A percentile compares a stretch with the other conserved stretches of the same genome.
Conservation (phyloP, 2,113 vertebrate genomes). For the Camelus dromedarius region DNA sequence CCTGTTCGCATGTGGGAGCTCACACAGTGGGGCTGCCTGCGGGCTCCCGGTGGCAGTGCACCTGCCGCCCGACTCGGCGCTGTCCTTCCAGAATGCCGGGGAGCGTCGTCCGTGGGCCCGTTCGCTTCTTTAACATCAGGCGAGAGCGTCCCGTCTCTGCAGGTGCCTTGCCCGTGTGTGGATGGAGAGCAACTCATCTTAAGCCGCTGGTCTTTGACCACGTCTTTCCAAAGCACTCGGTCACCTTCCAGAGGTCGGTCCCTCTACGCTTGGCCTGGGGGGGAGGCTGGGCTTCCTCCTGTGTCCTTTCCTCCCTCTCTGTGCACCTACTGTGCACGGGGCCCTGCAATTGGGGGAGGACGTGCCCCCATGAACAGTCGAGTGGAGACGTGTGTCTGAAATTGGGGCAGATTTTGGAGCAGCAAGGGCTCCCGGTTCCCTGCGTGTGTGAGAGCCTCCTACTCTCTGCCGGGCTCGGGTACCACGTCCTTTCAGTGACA, state of each 20-base stretch:
- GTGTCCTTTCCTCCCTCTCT: background rate
- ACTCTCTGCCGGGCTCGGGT: fast-evolving
- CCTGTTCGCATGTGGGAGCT: background rate
- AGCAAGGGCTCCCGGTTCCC: background rate
- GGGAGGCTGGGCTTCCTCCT: too few species aligned
- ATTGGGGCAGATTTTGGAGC: background rate
- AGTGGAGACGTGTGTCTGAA: too few species aligned
- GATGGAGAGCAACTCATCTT: background rate
- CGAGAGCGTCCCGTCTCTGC: background rate
- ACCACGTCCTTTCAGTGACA: background rate
- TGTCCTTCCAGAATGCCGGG: fast-evolving
- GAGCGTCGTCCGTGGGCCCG: fast-evolving
- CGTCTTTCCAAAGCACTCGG: background rate
- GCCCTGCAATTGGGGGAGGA: background rate
- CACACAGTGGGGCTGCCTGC: too few species aligned
- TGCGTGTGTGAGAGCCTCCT: fast-evolving
- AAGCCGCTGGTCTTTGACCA: background rate
- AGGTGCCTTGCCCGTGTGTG: background rate
- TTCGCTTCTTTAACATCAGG: background rate
- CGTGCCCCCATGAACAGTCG: background rate
- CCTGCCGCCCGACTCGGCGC: fast-evolving
- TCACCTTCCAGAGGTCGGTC: too few species aligned
- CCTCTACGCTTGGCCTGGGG: background rate
- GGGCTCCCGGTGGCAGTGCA: too few species aligned
- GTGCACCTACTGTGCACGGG: background rate